Evolutionary conservation across 2,113 vertebrate species (phyloP).

Genomic region (Morone chrysops): DNA sequence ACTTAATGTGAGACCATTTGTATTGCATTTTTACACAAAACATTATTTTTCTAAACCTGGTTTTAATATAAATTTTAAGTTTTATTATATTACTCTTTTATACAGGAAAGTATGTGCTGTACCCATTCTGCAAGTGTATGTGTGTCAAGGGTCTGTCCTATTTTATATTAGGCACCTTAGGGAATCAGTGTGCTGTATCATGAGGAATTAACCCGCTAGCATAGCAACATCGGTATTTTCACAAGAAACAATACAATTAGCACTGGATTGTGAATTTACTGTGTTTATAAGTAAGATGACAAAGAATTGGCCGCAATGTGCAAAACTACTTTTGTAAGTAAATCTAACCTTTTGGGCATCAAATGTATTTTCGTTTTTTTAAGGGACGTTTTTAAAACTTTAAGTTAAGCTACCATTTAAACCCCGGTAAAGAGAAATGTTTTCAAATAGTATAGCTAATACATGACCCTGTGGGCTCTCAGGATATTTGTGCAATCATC

Average conservation of each 20-base stretch:
- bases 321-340: neutral
- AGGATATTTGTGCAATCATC: neutral
- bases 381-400: neutral
- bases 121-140: slow-evolving; percentile 3
- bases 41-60: neutral
- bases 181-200: neutral
- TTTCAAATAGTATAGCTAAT: neutral
- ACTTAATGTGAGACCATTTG: neutral
- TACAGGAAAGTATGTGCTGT: slow-evolving; percentile 10
- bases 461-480: neutral
- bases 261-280: neutral
- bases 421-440: neutral
- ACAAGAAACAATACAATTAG: neutral
- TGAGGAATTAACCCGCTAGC: neutral
- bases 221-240: neutral
- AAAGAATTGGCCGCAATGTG: neutral
- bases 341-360: neutral
- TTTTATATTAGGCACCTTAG: slow-evolving; percentile 19
- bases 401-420: neutral
- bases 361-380: neutral
- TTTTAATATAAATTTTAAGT: neutral
- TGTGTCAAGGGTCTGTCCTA: slow-evolving; percentile 30
- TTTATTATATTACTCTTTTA: neutral
- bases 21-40: neutral
- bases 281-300: neutral